Evolutionary conservation across 2,888 invertebrate species (phyloP).

Genomic region (Phengaris alcon): DNA sequence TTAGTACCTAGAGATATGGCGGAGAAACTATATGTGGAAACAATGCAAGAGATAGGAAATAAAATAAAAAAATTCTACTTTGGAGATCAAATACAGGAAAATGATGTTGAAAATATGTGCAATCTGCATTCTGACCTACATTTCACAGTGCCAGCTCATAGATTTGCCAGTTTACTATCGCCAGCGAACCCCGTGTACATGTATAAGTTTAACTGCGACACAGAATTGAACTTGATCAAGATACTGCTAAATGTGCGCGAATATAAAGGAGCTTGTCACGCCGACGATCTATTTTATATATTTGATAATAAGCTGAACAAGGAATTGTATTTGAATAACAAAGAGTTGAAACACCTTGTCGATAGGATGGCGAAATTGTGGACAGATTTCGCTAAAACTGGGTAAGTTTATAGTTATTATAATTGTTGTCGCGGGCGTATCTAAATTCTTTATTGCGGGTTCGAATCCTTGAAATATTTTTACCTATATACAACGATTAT

Average conservation of each 20-base stretch:
- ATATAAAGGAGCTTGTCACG: slow-evolving; percentile 56
- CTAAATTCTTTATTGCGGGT: too few species aligned
- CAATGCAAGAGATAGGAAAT: slow-evolving; percentile 41
- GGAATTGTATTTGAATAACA: slow-evolving; percentile 47
- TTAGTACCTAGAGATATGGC: slow-evolving; percentile 46
- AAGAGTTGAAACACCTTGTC: slow-evolving; percentile 47
- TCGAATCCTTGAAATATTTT: too few species aligned
- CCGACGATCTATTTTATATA: slow-evolving; percentile 61
- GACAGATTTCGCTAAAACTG: slow-evolving; percentile 64
- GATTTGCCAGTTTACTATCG: slow-evolving; percentile 41
- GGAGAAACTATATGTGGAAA: slow-evolving; percentile 38
- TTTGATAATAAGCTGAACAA: slow-evolving; percentile 53
- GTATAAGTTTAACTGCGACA: slow-evolving; percentile 46
- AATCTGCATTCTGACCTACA: slow-evolving; percentile 39
- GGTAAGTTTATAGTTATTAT: slow-evolving; percentile 5
- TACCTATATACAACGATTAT: too few species aligned
- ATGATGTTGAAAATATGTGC: slow-evolving; percentile 36
- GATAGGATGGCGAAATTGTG: slow-evolving; percentile 56
- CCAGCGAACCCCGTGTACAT: slow-evolving; percentile 39
- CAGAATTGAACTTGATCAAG: slow-evolving; percentile 46
- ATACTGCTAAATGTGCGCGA: slow-evolving; percentile 33
- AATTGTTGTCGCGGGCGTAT: not conserved
- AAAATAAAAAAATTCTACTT: slow-evolving; percentile 43
- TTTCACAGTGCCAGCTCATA: slow-evolving; percentile 41
- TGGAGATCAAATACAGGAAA: slow-evolving; percentile 37